phyloP scores from a whole-genome alignment of 2,888 invertebrate genomes.

The Lydus trimaculatus region DNA sequence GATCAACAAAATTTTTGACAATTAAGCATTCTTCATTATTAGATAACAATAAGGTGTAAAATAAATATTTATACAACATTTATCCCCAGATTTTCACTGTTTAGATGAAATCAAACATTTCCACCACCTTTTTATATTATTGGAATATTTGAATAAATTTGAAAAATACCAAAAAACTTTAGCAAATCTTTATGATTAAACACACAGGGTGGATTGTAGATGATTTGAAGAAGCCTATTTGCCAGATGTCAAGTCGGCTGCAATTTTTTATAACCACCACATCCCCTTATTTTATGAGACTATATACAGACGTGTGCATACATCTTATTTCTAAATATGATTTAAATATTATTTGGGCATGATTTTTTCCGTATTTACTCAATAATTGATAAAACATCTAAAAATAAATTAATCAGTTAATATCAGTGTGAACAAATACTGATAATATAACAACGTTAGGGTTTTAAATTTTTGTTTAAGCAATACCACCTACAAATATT shows the following conservation, averaged over 20 bases:
- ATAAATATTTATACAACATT: too few relatives aligned
- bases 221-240: neutral
- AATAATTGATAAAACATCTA: constrained; percentile 7
- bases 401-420: constrained; percentile 14
- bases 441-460: constrained; percentile 8
- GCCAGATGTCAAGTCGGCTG: constrained; percentile 1
- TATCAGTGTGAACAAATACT: constrained; percentile 12
- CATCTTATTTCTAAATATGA: neutral
- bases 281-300: neutral
- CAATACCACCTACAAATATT: neutral
- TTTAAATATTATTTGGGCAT: neutral
- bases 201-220: neutral
- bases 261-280: neutral
- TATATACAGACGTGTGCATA: neutral
- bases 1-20: neutral
- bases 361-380: neutral
- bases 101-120: neutral
- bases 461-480: neutral
- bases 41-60: neutral
- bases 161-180: too few relatives aligned
- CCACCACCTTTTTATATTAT: neutral
- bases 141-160: neutral
- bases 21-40: neutral
- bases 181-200: neutral
- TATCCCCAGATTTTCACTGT: neutral